These are phyloP conservation scores for Callaeas wilsoni DNA, from an alignment of 2,113 vertebrate species.

Conservation along the genomic window DNA sequence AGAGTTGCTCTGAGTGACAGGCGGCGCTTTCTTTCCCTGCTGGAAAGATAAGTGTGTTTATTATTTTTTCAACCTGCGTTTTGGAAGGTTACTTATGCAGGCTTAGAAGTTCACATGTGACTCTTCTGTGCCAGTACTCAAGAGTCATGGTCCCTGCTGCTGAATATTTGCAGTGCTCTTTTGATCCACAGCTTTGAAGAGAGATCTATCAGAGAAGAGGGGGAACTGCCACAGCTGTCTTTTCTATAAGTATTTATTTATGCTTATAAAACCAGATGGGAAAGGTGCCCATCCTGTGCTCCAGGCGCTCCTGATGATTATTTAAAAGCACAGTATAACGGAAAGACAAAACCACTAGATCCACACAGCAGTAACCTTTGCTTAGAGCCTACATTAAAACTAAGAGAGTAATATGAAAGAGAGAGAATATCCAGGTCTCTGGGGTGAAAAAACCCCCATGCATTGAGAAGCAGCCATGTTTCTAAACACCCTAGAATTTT, in stretches of 20 bases:
- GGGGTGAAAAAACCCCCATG: background rate
- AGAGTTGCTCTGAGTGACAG: background rate
- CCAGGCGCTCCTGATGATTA: background rate
- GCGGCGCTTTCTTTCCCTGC: background rate
- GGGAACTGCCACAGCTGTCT: background rate
- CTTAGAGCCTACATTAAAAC: background rate
- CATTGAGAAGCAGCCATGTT: background rate
- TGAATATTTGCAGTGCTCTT: slow-evolving; percentile 10
- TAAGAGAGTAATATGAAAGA: background rate
- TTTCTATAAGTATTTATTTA: background rate
- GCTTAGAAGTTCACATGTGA: background rate
- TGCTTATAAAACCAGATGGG: background rate
- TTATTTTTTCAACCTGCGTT: background rate
- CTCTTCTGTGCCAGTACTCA: background rate
- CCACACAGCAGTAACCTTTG: background rate
- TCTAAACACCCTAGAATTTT: background rate
- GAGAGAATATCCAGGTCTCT: background rate
- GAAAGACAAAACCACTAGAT: background rate
- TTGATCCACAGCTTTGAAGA: slow-evolving; percentile 41
- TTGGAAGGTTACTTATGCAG: slow-evolving; percentile 21
- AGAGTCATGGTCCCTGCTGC: background rate
- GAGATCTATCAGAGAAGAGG: slow-evolving; percentile 8
- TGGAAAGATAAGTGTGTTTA: slow-evolving; percentile 11
- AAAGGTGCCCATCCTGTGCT: background rate
- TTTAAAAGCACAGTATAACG: background rate